Evolutionary conservation across 2,888 invertebrate genomes (phyloP), one percentile per base, ranked within the genome.

Genomic region (Leptopilina drosophilae): DNA sequence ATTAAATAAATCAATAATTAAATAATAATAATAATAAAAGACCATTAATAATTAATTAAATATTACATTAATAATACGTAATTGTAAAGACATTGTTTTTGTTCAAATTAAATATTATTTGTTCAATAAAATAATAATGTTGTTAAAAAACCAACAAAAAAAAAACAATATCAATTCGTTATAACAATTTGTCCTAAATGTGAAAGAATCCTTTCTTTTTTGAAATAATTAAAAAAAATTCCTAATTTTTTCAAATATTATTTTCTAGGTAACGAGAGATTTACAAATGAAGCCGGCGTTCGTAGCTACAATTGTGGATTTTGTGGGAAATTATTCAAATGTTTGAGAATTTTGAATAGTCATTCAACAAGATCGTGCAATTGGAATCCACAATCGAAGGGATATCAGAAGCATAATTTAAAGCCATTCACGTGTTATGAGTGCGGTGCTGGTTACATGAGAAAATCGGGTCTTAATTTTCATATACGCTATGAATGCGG

Each of bases 401-500:
- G 83, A 33, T 87, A 86, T 77, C 85, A 81, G 15, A 33, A 84
- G 0, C 84, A 83, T 8, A 83, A 77, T 12, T 80, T 69, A 9
- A 84, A 87, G 69, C 87, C 87, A 2, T 87, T 85, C 76, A 79
- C 83, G 7, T 90, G 89, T 77, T 76, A 78, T 0, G 82, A 83
- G 6, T 90, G 90, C 78, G 88, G 89, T 15, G 82, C 87, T 7
- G 82, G 85, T 65, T 90, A 88, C 81, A 82, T 83, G n/a, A 85
- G 86, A 67, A 85, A 87, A 42, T 83, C 85, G 11, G 85, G 85
- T 73, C 81, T 90, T n/a, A 80, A 82, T 73, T 87, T 86, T 81
- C 90, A 90, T 78, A 81, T 87, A 15, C 86, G 88, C 53, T 88
- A 88, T 81, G 89, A 90, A 64, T 89, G 88, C 78, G 88, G 88